Evolutionary conservation across 2,797 vertebrate genomes (phyloP).

Genomic region (Anomalospiza imberbis): DNA sequence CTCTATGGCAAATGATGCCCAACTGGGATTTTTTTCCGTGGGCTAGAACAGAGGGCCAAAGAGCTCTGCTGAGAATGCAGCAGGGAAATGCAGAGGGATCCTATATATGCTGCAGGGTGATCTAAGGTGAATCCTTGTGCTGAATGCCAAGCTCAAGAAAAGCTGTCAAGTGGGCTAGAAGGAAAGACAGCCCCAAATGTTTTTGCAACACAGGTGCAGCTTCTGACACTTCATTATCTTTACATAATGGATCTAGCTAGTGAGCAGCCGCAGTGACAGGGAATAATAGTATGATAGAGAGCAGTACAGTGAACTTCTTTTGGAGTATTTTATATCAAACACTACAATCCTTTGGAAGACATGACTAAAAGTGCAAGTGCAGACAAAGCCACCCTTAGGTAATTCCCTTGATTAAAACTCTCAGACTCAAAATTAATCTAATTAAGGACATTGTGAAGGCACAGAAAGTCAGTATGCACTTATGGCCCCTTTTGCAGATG

Average conservation of each 20-base stretch:
- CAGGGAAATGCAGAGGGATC: background rate
- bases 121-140: background rate
- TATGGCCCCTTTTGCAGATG: constrained; percentile 15
- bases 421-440: constrained; percentile 26
- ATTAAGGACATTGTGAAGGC: constrained; percentile 33
- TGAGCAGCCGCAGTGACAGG: rapidly evolving
- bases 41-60: background rate
- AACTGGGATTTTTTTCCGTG: background rate
- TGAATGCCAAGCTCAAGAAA: background rate
- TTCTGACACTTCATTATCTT: constrained; percentile 7
- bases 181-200: background rate
- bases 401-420: constrained; percentile 56
- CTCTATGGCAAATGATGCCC: background rate
- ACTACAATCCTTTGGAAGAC: background rate
- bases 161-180: background rate
- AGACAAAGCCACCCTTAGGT: constrained; percentile 40
- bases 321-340: constrained; percentile 27
- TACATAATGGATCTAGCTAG: background rate
- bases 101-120: background rate
- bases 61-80: background rate
- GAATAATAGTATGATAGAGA: background rate
- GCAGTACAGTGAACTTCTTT: background rate
- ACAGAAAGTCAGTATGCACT: background rate
- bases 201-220: background rate
- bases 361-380: constrained; percentile 18